These are phyloP conservation scores for Capitulum mitella DNA, from an alignment of 2,888 invertebrate genomes.

Conservation along the genomic window DNA sequence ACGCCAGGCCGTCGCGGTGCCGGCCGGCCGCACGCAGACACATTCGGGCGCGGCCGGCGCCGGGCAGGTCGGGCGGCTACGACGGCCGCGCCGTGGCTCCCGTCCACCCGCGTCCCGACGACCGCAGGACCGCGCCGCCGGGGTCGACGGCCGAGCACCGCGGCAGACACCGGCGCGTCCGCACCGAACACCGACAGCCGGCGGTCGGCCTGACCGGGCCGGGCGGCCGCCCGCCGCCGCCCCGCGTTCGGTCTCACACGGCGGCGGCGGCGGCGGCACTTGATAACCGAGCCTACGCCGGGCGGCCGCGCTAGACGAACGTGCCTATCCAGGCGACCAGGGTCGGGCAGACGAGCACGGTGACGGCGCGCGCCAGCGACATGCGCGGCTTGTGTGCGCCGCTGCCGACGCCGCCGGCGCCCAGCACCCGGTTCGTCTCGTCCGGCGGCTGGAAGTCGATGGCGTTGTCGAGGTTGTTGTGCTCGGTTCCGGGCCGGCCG, in stretches of 20 bases:
- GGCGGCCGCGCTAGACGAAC: not conserved
- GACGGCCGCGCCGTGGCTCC: no score
- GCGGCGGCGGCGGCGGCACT: not conserved
- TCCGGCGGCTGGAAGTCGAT: not conserved
- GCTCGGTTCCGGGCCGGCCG: no score
- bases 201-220: not conserved
- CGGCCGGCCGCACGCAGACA: no score
- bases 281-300: not conserved
- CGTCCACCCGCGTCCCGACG: no score
- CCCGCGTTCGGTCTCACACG: not conserved
- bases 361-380: constrained; percentile 35
- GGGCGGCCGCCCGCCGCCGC: not conserved
- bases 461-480: not conserved
- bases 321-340: constrained; percentile 20
- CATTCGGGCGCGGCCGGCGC: no score
- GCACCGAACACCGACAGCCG: not conserved
- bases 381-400: constrained; percentile 24
- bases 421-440: not conserved
- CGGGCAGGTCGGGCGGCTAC: no score
- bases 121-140: no score
- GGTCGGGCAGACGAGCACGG: constrained; percentile 27
- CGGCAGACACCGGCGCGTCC: no score
- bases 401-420: not conserved
- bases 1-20: no score
- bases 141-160: no score